These are phyloP conservation scores for Planiliza haematocheilus DNA, from an alignment of 2,113 vertebrate species.

Conservation along the genomic window DNA sequence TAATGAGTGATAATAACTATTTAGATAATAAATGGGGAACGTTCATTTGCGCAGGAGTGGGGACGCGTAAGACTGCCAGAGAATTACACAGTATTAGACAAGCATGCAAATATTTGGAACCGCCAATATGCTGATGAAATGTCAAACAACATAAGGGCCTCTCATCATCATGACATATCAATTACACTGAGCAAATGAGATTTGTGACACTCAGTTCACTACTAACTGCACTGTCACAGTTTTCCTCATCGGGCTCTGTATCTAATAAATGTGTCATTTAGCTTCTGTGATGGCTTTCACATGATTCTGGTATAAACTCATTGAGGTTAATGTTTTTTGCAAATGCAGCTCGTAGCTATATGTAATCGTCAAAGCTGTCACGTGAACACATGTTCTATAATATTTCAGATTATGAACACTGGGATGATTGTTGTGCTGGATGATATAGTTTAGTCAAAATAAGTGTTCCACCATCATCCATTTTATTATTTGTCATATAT, in stretches of 20 bases:
- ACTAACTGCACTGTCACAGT: slow-evolving; percentile 87
- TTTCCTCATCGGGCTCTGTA: slow-evolving; percentile 40
- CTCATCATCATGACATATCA: slow-evolving; percentile 72
- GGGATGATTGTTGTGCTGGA: slow-evolving; percentile 5
- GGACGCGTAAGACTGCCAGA: slow-evolving; percentile 48
- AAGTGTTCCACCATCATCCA: slow-evolving; percentile 18
- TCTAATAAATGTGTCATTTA: slow-evolving; percentile 59
- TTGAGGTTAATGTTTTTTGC: slow-evolving; percentile 17
- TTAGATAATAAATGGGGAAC: slow-evolving; percentile 64
- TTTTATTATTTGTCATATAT: slow-evolving; percentile 26
- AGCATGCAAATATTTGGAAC: slow-evolving; percentile 62
- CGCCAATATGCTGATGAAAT: slow-evolving; percentile 76
- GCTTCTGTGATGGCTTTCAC: slow-evolving; percentile 21
- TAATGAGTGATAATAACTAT: slow-evolving; percentile 69
- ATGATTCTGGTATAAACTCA: slow-evolving; percentile 20
- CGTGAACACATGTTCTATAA: neutral
- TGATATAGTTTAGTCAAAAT: slow-evolving; percentile 9
- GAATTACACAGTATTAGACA: slow-evolving; percentile 65
- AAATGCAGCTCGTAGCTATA: slow-evolving; percentile 18
- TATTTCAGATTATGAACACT: neutral
- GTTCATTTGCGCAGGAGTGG: slow-evolving; percentile 57
- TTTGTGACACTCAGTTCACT: slow-evolving; percentile 81
- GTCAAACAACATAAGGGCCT: slow-evolving; percentile 66
- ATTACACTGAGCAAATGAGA: slow-evolving; percentile 57
- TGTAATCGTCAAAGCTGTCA: slow-evolving; percentile 6